A percentile compares a stretch with the other conserved stretches of the same genome.
Evolutionary conservation across 2,888 invertebrate genomes (phyloP).

Genomic region (Drepana falcataria): DNA sequence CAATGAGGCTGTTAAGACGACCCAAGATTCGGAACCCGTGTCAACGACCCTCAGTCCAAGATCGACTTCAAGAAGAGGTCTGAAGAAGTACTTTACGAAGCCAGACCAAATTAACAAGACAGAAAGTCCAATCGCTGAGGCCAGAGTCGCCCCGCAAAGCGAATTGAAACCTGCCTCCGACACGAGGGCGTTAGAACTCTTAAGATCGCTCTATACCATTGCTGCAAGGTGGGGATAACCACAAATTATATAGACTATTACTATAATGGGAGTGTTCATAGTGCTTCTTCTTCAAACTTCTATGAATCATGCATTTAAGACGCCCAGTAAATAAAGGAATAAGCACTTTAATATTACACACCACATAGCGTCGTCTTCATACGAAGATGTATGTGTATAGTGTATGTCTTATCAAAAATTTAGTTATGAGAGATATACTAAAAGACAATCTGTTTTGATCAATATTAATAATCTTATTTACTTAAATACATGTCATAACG

Average conservation of each 20-base stretch:
- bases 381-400: too few relatives aligned
- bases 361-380: too few relatives aligned
- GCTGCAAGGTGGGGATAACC: conserved; percentile 87
- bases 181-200: conserved; percentile 87
- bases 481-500: too few relatives aligned
- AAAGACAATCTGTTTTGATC: too few relatives aligned
- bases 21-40: conserved; percentile 33
- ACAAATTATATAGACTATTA: conserved; percentile 22
- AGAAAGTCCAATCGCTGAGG: conserved; percentile 62
- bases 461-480: too few relatives aligned
- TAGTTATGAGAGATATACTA: too few relatives aligned
- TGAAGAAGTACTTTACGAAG: conserved; percentile 50
- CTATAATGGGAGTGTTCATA: conserved; percentile 32
- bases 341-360: too few relatives aligned
- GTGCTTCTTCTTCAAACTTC: conserved; percentile 4
- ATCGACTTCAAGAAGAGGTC: conserved; percentile 50
- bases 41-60: conserved; percentile 51
- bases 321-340: conserved; percentile 4
- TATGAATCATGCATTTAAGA: conserved; percentile 5
- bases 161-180: conserved; percentile 80
- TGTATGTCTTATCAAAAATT: too few relatives aligned
- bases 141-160: conserved; percentile 45
- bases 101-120: conserved; percentile 19
- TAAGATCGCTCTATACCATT: conserved; percentile 90
- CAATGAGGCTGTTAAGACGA: conserved; percentile 38